Evolutionary conservation across 2,113 vertebrate species (phyloP), one percentile per base, ranked within the genome.

Genomic region (Cisticola juncidis): DNA sequence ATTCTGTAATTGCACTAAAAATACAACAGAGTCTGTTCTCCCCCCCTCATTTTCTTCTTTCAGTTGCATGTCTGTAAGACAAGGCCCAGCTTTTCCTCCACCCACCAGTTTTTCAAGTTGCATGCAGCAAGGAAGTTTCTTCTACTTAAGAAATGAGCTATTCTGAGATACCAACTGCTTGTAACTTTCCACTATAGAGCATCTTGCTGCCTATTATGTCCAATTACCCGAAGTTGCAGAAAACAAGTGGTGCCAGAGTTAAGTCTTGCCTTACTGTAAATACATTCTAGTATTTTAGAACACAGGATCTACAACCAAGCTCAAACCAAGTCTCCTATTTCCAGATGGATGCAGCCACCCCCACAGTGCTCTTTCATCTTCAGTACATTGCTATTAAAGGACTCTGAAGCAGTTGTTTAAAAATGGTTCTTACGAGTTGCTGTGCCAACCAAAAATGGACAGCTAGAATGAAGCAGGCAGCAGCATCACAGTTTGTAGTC

Each of bases 371-470:
- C 84, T 73, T 74, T 91, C 71, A 83, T 90, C 48, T 80, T 57
- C 70, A 45, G 44, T 16, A 28, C 31, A 38, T 18, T 73, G 78
- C 91, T 96, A 65, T 95, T 94, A 94, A 92, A 92, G 94, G 96
- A 88, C 84, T 80, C 78, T 5, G 5, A 36, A 87, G 72, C 6
- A 25, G 48, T 80, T 88, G 85, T 90, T 93, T 94, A 93, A 93
- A 95, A 92, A 73, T 61, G 76, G 73, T 85, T 87, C 89, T 85
- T 81, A 40, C 7, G 22, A 92, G 48, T 91, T 92, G 81, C 85
- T 95, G 74, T 81, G 81, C 93, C 78, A 89, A 79, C 84, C 81
- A 92, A 91, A 95, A 95, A 89, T 69, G 65, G 93, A 69, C 85
- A 91, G 36, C 68, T 29, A 73, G 81, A 86, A 54, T 69, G 72